Percentiles rank a stretch among this genome's conserved stretches.
These are phyloP conservation scores for Spinus pinus DNA, from an alignment of 2,797 vertebrate genomes.

Conservation along the genomic window DNA sequence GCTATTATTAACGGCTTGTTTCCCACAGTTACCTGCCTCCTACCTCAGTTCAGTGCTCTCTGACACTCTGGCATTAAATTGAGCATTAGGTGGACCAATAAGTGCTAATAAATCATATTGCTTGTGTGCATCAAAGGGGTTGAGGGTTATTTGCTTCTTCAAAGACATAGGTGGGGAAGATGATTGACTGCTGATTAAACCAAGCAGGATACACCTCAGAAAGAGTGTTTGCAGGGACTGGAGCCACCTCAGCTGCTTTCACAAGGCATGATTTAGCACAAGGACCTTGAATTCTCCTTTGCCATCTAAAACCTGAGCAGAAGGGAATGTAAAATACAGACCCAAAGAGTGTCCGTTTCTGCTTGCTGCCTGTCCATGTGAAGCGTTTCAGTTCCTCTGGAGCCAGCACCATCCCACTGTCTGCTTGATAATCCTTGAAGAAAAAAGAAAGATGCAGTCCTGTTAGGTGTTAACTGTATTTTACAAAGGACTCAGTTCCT, in stretches of 20 bases:
- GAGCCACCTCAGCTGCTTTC: neutral
- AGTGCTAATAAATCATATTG: neutral
- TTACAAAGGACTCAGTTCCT: neutral
- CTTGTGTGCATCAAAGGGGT: fast-evolving
- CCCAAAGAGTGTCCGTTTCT: slow-evolving; percentile 67
- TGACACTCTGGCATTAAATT: neutral
- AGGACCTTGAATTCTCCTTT: neutral
- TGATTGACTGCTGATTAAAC: neutral
- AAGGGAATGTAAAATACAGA: slow-evolving; percentile 61
- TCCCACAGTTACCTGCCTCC: neutral
- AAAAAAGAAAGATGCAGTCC: neutral
- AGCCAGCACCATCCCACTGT: slow-evolving; percentile 84
- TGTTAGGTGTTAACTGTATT: neutral
- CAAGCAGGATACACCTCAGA: neutral
- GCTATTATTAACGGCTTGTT: neutral
- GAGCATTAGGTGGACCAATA: neutral
- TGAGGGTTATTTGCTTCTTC: neutral
- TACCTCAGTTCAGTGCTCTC: neutral
- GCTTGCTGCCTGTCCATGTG: slow-evolving; percentile 77
- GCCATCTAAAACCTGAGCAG: neutral
- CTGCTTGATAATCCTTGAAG: slow-evolving; percentile 83
- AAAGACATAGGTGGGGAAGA: fast-evolving
- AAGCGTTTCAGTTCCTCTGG: slow-evolving; percentile 84
- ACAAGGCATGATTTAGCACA: neutral
- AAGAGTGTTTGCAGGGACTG: neutral